phyloP scores from a whole-genome alignment of 2,113 vertebrate genomes.

The Maccullochella peelii region DNA sequence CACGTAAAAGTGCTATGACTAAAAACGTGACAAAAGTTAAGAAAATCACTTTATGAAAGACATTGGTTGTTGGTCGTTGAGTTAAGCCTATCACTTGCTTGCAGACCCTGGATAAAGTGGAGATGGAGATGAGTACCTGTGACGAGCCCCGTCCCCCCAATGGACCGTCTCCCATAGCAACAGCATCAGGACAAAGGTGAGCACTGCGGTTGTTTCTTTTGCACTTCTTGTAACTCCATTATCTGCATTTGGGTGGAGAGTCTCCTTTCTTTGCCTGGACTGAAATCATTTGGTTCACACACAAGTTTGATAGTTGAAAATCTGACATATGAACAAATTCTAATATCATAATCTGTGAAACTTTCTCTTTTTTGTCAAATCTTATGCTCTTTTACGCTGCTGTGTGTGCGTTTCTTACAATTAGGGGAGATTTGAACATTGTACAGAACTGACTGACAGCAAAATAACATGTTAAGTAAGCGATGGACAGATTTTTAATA shows the following conservation, averaged over 20 bases:
- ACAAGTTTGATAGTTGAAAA: background rate
- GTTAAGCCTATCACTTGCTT: background rate
- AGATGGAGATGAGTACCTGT: constrained; percentile 99
- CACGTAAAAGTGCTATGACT: background rate
- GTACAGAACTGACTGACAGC: background rate
- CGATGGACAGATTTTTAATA: too few species aligned
- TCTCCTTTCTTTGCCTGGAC: background rate
- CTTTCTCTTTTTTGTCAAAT: too few species aligned
- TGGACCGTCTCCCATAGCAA: constrained; percentile 97
- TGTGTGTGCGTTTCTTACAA: background rate
- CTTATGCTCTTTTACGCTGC: too few species aligned
- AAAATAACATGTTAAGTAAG: too few species aligned
- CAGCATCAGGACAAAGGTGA: constrained; percentile 96
- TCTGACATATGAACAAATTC: background rate
- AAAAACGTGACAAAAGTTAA: background rate
- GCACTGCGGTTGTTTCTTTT: background rate
- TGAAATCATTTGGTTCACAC: background rate
- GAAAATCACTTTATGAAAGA: background rate
- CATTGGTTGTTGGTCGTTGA: background rate
- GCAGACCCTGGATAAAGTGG: constrained; percentile 96
- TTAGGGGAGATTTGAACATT: background rate
- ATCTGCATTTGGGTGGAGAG: background rate
- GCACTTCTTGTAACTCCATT: background rate
- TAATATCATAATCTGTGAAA: background rate
- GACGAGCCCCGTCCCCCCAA: constrained; percentile 96